A percentile compares a stretch with the other conserved stretches of the same genome.
Evolutionary conservation across 1,140 invertebrate species (phyloP).

Genomic region (Tetramorium parvispinum): DNA sequence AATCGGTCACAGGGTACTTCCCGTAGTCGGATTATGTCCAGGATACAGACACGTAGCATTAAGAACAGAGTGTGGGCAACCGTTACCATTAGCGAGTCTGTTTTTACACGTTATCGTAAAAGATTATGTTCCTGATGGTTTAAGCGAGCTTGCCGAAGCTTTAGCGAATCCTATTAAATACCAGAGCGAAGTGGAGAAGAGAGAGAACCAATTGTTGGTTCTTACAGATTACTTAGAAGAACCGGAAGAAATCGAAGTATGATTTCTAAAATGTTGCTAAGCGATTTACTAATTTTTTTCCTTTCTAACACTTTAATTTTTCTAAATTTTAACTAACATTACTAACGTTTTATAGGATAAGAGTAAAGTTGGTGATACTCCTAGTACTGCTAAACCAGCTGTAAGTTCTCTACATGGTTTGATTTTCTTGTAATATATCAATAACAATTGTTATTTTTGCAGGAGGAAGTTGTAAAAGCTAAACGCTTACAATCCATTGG

Average conservation of each 20-base stretch:
- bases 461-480: conserved; percentile 79
- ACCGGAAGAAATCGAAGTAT: conserved; percentile 84
- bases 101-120: conserved; percentile 97
- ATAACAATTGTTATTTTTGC: conserved; percentile 40
- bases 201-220: conserved; percentile 95
- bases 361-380: conserved; percentile 79
- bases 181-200: conserved; percentile 96
- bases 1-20: conserved; percentile 98
- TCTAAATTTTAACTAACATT: conserved; percentile 34
- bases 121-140: conserved; percentile 98
- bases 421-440: background rate
- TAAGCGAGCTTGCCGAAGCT: conserved; percentile 97
- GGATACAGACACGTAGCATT: conserved; percentile 96
- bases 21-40: conserved; percentile 97
- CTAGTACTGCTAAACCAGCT: conserved; percentile 81
- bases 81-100: conserved; percentile 94
- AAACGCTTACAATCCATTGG: conserved; percentile 82
- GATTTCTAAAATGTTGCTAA: conserved; percentile 29
- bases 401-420: conserved; percentile 77
- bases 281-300: background rate
- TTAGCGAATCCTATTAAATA: conserved; percentile 99
- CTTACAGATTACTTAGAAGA: conserved; percentile 93
- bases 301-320: background rate
- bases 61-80: conserved; percentile 97
- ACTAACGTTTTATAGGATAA: conserved; percentile 80